Evolutionary conservation across 2,797 vertebrate species (phyloP), one percentile per base, ranked within the genome.

Genomic region (Bucorvus abyssinicus): DNA sequence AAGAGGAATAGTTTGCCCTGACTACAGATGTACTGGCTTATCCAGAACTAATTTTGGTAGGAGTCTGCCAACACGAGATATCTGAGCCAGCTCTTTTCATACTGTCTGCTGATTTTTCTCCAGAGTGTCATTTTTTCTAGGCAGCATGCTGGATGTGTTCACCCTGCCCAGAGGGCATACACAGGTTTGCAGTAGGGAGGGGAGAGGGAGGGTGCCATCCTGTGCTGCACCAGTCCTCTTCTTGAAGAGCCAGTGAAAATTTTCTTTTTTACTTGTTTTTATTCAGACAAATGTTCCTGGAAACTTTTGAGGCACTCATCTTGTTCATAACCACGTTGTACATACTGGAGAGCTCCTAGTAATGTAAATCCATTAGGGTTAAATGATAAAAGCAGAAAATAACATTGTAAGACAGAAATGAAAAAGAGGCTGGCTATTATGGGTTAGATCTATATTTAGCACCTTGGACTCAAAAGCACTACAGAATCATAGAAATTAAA

Each of bases 361-460:
- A 94, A 93, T 40, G 84, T 93, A 96, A 97, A 95, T 79, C 77
- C 90, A 94, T 95, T 83, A 90, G 45, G 49, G n/a, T 93, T 90
- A 94, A 93, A 97, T 0, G 80, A 90, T 91, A 95, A 94, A 97
- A 96, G 80, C 95, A 96, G 95, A 96, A 94, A 96, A 96, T 60
- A 93, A 89, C 68, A 23, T 89, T 0, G 0, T n/a, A 68, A 68
- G 60, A 63, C 45, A 93, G 70, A 94, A 90, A 87, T 1, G 29
- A 95, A 84, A 95, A 71, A 79, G 55, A 95, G 61, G 32, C 42
- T 93, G 77, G 56, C 60, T 90, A 12, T 94, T 95, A 94, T 7
- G 45, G 42, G 59, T 67, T 94, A 89, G 80, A 45, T 67, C 91
- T 96, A 96, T 95, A 94, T 96, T 95, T 96, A 96, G 96, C 80